These are phyloP conservation scores for Prionace glauca DNA, from an alignment of 2,797 vertebrate genomes.

Conservation along the genomic window DNA sequence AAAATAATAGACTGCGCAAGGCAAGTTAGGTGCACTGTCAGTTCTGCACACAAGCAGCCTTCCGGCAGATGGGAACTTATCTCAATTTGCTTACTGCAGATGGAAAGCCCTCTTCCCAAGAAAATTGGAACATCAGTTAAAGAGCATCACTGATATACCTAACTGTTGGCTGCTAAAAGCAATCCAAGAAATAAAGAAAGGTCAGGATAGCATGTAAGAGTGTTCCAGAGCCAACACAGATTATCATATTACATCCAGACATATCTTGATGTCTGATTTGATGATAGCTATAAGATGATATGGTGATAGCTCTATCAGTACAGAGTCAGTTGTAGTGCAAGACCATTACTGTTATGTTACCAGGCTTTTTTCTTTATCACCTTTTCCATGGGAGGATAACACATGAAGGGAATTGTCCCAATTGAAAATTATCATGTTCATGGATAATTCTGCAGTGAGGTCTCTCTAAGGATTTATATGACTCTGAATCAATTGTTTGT, in stretches of 20 bases:
- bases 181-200: neutral
- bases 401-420: neutral
- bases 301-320: neutral
- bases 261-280: neutral
- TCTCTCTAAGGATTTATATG: neutral
- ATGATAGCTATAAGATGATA: neutral
- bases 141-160: neutral
- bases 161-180: neutral
- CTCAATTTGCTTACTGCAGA: neutral
- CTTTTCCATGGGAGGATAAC: neutral
- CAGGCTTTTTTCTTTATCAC: neutral
- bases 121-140: neutral
- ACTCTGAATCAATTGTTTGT: neutral
- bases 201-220: neutral
- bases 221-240: no score
- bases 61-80: neutral
- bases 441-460: neutral
- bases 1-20: neutral
- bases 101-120: neutral
- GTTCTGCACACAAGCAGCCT: neutral
- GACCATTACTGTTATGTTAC: neutral
- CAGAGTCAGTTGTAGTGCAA: neutral
- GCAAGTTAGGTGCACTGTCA: neutral
- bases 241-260: neutral
- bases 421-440: neutral